These are phyloP conservation scores for Myripristis murdjan DNA, from an alignment of 2,797 vertebrate genomes.

Conservation along the genomic window DNA sequence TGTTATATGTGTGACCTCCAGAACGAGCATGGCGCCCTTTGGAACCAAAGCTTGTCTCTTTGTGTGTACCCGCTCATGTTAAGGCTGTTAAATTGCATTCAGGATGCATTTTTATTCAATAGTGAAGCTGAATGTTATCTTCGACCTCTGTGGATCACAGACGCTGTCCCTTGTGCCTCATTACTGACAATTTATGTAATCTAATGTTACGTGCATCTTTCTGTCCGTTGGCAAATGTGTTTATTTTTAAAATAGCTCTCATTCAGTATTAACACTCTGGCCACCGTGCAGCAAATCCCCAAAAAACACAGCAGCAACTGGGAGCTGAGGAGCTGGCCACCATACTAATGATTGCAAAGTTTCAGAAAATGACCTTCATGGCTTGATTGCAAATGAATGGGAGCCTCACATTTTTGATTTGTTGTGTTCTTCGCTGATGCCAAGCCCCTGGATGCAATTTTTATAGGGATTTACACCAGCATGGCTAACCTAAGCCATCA, in stretches of 20 bases:
- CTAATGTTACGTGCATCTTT: slow-evolving; percentile 53
- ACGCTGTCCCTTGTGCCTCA: slow-evolving; percentile 57
- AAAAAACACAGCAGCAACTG: slow-evolving; percentile 48
- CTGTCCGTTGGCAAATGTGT: slow-evolving; percentile 30
- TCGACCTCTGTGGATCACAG: slow-evolving; percentile 63
- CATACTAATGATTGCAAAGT: slow-evolving; percentile 17
- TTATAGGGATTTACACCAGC: slow-evolving; percentile 50
- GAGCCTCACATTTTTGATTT: slow-evolving; percentile 56
- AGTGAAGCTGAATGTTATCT: slow-evolving; percentile 32
- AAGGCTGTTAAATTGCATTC: slow-evolving; percentile 62
- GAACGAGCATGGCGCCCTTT: slow-evolving; percentile 42
- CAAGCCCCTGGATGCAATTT: slow-evolving; percentile 53
- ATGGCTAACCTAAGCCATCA: slow-evolving; percentile 48
- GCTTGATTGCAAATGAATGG: slow-evolving; percentile 55
- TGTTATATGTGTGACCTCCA: slow-evolving; percentile 64
- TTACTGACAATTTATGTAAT: slow-evolving; percentile 68
- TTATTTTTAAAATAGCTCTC: slow-evolving; percentile 30
- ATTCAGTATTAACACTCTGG: background rate
- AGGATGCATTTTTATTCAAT: slow-evolving; percentile 57
- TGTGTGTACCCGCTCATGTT: slow-evolving; percentile 72
- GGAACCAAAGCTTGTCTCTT: slow-evolving; percentile 66
- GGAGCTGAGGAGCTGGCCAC: slow-evolving; percentile 34
- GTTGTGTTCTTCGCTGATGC: slow-evolving; percentile 51
- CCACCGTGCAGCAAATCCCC: slow-evolving; percentile 9
- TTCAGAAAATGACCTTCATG: slow-evolving; percentile 31